Evolutionary conservation across 1,140 invertebrate species (phyloP), one percentile per base, ranked within the genome.

Genomic region (Apocrypta bakeri): DNA sequence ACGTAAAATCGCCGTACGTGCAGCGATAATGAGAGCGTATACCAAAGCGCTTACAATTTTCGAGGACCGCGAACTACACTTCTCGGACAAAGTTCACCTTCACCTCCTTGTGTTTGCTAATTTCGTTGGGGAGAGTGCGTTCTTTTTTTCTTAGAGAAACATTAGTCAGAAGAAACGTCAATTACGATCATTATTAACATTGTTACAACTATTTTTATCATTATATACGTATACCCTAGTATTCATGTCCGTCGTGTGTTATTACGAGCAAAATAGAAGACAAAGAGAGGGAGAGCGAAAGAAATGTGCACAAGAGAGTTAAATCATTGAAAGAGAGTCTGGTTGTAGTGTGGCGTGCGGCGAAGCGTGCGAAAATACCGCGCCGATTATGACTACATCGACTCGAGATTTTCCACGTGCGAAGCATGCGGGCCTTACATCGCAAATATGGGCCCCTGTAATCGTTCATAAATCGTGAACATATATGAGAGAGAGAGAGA

Each of bases 101-200:
- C 61, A 33, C 79, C 79, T 33, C 64, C 42, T 71, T 75, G 48
- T 81, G 77, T 81, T 61, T 69, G 48, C 73, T 66, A 81, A 86
- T 79, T 56, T 82, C 9, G 63, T 27, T 76, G 68, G 48, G 27
- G 48, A 75, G 31, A 78, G 63, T 17, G 24, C 11, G 2, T 7
- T 64, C 2, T 29, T 25, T 21, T 25, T 17, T 11, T 37, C 37
- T 77, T 17, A 29, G n/a, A 4, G 63, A 21, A 80, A 73, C 77
- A 56, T 84, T 77, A 81, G 72, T 69, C 76, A 56, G 83, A 86
- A 87, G 88, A 72, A 79, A 72, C 42, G 78, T 63, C 42, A 63
- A 72, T 91, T 88, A 87, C 89, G 89, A 92, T 91, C 90, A 88
- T 90, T 87, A 87, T 87, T 88, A 87, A 85, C 84, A 78, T 88